Base-by-base conservation (phyloP, 92 coral and sea anemone genomes). In the Zoanthus sociatus region DNA sequence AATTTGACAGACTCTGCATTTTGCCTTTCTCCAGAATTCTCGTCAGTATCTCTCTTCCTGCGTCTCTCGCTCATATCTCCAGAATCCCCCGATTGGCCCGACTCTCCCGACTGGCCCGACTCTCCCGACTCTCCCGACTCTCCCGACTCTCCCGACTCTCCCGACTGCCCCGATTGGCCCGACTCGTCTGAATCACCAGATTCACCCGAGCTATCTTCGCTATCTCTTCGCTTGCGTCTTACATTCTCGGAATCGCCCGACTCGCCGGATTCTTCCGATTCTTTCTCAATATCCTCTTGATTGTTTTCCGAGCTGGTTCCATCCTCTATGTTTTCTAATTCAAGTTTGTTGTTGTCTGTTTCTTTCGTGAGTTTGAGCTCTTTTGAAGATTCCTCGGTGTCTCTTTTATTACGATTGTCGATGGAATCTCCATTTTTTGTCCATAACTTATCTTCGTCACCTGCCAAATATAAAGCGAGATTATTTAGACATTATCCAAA, bases 241-340 rank as follows among this genome's bases (percentile, higher is more conserved):
- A 21, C 61, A 13, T 89, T 81, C 8, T 73, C 73, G 44, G 74
- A 78, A 4, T 91, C 93, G 5, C 84, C 91, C 5, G 86, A 78
- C 1, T 69, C 3, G 4, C 17, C 74, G 45, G 46, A 9, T 69
- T 69, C 46, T 14, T 32, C 73, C 3, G 74, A 69, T 10, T 69
- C 74, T 17, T 50, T 54, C 37, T 72, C 79, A 72, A 6, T 26
- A 37, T 66, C 26, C 69, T 14, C 69, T 63, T 63, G 55, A 50
- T 50, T 50, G 9, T 50, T 50, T 50, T 50, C 55, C 18, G 74
- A 69, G 17, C 17, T 33, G 12, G 74, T 69, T 30, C 3, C 17
- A 30, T 69, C 45, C 14, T 69, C 73, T 26, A 42, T 5, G 74
- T 30, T 5, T 69, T 69, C 74, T 2, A 13, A 1, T 5, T 69